Conservation (phyloP, 2,888 invertebrate species). For the Pseudococcus longispinus region DNA sequence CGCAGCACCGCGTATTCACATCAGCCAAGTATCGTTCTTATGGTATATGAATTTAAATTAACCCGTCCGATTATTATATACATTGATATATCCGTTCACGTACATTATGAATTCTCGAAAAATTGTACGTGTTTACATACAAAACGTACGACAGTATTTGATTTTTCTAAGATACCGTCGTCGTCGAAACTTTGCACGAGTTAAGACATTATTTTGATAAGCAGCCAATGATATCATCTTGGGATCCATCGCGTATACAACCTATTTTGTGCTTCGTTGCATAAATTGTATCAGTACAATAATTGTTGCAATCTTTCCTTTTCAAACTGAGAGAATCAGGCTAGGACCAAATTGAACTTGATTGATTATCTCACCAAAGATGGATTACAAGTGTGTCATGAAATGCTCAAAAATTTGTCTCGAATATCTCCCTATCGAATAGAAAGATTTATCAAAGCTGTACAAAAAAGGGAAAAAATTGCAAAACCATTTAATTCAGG, state of each 20-base stretch:
- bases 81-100: constrained; percentile 55
- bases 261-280: neutral
- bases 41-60: constrained; percentile 52
- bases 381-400: too few relatives aligned
- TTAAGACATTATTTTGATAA: constrained; percentile 44
- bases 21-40: constrained; percentile 37
- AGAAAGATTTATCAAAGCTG: too few relatives aligned
- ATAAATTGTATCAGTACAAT: too few relatives aligned
- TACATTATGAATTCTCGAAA: constrained; percentile 41
- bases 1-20: constrained; percentile 12
- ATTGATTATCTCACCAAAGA: too few relatives aligned
- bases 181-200: neutral
- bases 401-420: too few relatives aligned
- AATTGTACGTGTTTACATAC: neutral
- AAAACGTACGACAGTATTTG: neutral
- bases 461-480: too few relatives aligned
- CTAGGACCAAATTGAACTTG: too few relatives aligned
- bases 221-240: constrained; percentile 33
- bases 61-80: constrained; percentile 50
- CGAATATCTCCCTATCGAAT: too few relatives aligned
- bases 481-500: too few relatives aligned
- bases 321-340: too few relatives aligned
- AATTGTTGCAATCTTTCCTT: too few relatives aligned
- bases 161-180: neutral
- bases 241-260: neutral